A percentile compares a stretch with the other conserved stretches of the same genome.
Evolutionary conservation across 2,797 vertebrate genomes (phyloP).

Genomic region (Hoplostethus mediterraneus): DNA sequence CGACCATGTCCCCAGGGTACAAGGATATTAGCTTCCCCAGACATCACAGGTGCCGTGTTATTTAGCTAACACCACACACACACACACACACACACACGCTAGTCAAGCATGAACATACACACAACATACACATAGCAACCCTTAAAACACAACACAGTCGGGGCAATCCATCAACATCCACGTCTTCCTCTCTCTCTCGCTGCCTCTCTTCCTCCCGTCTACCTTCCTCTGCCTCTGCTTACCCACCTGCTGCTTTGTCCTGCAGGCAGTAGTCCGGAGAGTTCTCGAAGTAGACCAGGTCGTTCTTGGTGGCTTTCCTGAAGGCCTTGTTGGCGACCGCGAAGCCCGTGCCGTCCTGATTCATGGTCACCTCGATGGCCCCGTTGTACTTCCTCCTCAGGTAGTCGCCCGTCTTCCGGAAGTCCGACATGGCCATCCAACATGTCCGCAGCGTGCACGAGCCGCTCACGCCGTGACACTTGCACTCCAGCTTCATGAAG

Average conservation of each 20-base stretch:
- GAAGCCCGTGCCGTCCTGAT: slow-evolving; percentile 96
- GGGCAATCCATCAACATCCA: slow-evolving; percentile 74
- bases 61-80: slow-evolving; percentile 65
- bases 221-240: neutral
- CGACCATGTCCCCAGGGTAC: slow-evolving; percentile 70
- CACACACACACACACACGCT: slow-evolving; percentile 66
- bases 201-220: neutral
- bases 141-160: slow-evolving; percentile 68
- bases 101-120: slow-evolving; percentile 75
- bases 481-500: slow-evolving; percentile 99
- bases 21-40: slow-evolving; percentile 79
- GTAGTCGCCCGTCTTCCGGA: slow-evolving; percentile 96
- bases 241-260: slow-evolving; percentile 96
- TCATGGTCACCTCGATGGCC: slow-evolving; percentile 97
- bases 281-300: slow-evolving; percentile 99
- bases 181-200: slow-evolving; percentile 31
- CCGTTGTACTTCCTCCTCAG: slow-evolving; percentile 95
- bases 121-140: slow-evolving; percentile 69
- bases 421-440: slow-evolving; percentile 98
- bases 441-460: slow-evolving; percentile 97
- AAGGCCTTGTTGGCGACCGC: slow-evolving; percentile 93
- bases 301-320: slow-evolving; percentile 89
- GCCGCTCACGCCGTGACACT: slow-evolving; percentile 97
- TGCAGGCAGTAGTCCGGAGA: slow-evolving; percentile 98
- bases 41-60: slow-evolving; percentile 77